A percentile compares a stretch with the other conserved stretches of the same genome.
phyloP scores from a whole-genome alignment of 35 echinoderm and acorn worm genomes.

The Lytechinus pictus region DNA sequence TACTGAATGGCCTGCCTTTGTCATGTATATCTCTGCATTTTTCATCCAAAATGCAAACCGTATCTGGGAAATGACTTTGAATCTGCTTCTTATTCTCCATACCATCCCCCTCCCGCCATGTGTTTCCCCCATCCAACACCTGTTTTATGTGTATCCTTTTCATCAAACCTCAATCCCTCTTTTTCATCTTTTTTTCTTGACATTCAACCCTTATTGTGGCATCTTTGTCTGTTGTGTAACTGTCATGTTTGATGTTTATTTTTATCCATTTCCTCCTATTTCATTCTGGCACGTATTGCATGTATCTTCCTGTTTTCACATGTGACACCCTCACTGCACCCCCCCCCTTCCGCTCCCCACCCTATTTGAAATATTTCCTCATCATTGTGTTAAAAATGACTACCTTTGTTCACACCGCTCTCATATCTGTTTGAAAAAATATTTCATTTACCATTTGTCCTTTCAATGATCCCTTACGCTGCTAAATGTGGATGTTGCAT shows the following conservation, averaged over 20 bases:
- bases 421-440: too few relatives aligned
- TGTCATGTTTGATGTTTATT: background rate
- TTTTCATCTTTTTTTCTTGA: background rate
- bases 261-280: background rate
- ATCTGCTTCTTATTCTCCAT: background rate
- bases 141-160: background rate
- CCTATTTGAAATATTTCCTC: background rate
- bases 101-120: background rate
- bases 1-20: background rate
- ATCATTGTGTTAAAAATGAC: background rate
- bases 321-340: background rate
- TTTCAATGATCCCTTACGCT: background rate
- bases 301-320: background rate
- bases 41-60: background rate
- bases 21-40: slow-evolving; percentile 19
- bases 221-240: background rate
- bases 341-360: background rate
- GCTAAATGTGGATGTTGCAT: background rate
- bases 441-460: background rate
- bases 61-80: background rate
- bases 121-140: background rate
- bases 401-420: background rate
- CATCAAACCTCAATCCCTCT: background rate
- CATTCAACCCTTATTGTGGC: background rate
- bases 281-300: background rate